phyloP scores from a whole-genome alignment of 2,888 invertebrate genomes.

The Acronicta psi region DNA sequence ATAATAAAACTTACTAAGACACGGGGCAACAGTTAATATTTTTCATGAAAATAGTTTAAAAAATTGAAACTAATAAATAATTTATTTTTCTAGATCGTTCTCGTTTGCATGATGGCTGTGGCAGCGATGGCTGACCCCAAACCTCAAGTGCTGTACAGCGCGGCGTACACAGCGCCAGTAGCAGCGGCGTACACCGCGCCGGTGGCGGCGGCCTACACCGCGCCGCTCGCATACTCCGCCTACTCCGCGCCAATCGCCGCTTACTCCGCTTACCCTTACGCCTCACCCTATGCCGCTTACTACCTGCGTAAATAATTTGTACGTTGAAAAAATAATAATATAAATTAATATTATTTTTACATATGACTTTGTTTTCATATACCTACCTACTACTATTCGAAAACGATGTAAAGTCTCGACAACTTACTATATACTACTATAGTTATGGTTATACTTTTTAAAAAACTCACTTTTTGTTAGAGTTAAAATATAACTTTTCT shows the following conservation, averaged over 20 bases:
- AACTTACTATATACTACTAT: too few relatives aligned
- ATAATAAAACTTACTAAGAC: too few relatives aligned
- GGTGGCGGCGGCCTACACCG: conserved; percentile 68
- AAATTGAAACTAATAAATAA: background rate
- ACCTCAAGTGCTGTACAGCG: conserved; percentile 73
- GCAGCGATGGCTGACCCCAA: conserved; percentile 73
- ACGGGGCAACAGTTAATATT: too few relatives aligned
- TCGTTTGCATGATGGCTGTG: conserved; percentile 85
- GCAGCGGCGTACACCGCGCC: conserved; percentile 73
- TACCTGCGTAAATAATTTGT: conserved; percentile 29
- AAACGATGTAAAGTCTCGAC: too few relatives aligned
- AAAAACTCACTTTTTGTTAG: too few relatives aligned
- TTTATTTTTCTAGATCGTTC: conserved; percentile 72
- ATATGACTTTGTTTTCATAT: background rate
- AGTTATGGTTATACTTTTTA: too few relatives aligned
- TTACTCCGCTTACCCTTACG: conserved; percentile 69
- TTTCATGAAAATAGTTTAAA: background rate
- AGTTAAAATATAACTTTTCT: too few relatives aligned
- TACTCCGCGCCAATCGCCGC: conserved; percentile 55
- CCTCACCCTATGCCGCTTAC: conserved; percentile 60
- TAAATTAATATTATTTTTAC: conserved; percentile 12
- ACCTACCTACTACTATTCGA: too few relatives aligned
- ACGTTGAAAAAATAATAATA: background rate
- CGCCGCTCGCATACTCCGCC: conserved; percentile 63
- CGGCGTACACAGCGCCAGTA: conserved; percentile 64